These are phyloP conservation scores for Melipona beecheii DNA, from an alignment of 2,888 invertebrate genomes.

Conservation along the genomic window DNA sequence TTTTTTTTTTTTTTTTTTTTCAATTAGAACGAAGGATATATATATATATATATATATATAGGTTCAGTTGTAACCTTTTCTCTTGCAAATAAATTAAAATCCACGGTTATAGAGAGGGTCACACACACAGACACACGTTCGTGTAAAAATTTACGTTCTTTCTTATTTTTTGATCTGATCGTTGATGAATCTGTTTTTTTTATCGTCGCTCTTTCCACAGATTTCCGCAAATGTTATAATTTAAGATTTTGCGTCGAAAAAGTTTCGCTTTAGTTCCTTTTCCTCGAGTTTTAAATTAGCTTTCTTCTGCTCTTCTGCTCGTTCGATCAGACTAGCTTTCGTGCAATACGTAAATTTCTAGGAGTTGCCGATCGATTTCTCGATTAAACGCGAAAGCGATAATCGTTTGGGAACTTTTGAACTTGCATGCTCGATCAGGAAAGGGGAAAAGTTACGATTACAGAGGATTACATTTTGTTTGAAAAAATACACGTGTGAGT, in stretches of 20 bases:
- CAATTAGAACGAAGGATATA: background rate
- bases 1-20: background rate
- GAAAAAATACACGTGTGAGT: slow-evolving; percentile 19
- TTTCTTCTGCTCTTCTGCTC: background rate
- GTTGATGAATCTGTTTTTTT: background rate
- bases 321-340: slow-evolving; percentile 14
- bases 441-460: slow-evolving; percentile 38
- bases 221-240: background rate
- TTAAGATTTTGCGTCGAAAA: no score
- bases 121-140: no score
- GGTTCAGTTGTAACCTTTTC: background rate
- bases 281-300: no score
- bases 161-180: background rate
- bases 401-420: background rate
- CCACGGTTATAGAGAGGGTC: background rate
- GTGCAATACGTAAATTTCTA: slow-evolving; percentile 60
- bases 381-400: background rate
- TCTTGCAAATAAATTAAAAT: background rate
- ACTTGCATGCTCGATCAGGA: background rate
- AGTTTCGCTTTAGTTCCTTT: background rate
- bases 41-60: no score
- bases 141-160: background rate
- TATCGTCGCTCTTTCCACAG: background rate
- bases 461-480: slow-evolving; percentile 29
- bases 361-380: slow-evolving; percentile 1